phyloP scores from a whole-genome alignment of 2,797 vertebrate genomes.

The Perodicticus potto region DNA sequence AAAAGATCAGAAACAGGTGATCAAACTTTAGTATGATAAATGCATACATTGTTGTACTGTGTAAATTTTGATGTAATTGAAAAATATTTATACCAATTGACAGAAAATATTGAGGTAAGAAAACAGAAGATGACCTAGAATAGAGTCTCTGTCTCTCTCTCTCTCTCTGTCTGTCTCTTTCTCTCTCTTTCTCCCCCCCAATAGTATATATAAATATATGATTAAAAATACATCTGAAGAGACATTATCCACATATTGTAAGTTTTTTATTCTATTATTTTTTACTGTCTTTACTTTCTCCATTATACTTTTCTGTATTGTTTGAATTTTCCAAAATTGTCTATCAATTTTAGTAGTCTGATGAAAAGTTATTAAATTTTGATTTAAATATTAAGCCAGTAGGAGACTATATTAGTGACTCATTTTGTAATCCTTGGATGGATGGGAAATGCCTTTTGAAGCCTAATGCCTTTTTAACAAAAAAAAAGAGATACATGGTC shows the following conservation, averaged over 20 bases:
- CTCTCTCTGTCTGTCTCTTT: too few relatives aligned
- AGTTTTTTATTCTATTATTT: background rate
- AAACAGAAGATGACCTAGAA: background rate
- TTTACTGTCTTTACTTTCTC: background rate
- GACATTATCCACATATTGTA: background rate
- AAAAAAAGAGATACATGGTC: background rate
- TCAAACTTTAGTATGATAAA: background rate
- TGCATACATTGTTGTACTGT: background rate
- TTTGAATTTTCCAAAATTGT: constrained; percentile 24
- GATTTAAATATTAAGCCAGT: background rate
- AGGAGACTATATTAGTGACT: background rate
- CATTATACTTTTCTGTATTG: background rate
- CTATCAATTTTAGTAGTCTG: background rate
- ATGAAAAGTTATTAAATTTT: background rate
- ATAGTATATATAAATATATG: background rate
- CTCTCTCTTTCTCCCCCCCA: too few relatives aligned
- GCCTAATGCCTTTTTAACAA: background rate
- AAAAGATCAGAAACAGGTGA: constrained; percentile 27
- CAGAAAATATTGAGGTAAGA: background rate
- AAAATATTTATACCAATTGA: constrained; percentile 21
- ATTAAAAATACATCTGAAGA: background rate
- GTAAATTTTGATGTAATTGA: background rate
- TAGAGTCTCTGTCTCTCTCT: background rate
- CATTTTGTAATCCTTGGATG: background rate
- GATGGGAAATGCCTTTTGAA: background rate